Conservation (phyloP, 2,888 invertebrate genomes). For the Tricholauxania praeusta region DNA sequence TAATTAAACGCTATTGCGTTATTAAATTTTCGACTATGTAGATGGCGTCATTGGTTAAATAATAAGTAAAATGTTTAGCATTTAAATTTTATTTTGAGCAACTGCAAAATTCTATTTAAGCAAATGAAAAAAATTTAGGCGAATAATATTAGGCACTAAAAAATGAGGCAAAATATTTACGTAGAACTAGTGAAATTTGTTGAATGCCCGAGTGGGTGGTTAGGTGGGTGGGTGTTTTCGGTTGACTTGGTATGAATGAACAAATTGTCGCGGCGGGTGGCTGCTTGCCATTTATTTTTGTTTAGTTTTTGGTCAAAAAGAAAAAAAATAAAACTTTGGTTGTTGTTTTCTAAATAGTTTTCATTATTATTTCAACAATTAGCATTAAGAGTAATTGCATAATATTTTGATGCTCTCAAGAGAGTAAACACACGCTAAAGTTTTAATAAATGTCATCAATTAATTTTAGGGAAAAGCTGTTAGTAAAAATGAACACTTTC, state of each 20-base stretch:
- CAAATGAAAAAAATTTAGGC: not conserved
- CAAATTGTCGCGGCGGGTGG: slow-evolving; percentile 7
- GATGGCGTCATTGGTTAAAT: slow-evolving; percentile 15
- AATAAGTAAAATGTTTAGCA: not conserved
- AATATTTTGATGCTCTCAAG: not conserved
- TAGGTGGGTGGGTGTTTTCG: not conserved
- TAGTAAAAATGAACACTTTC: too few species aligned
- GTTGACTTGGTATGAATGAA: not conserved
- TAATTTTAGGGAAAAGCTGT: too few species aligned
- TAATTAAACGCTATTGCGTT: not conserved
- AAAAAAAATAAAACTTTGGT: too few species aligned
- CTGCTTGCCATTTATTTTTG: not conserved
- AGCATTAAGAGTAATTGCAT: not conserved
- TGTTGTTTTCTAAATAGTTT: not conserved
- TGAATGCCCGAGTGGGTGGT: slow-evolving; percentile 1
- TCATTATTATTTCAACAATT: slow-evolving; percentile 3
- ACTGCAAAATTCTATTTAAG: not conserved
- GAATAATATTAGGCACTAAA: not conserved
- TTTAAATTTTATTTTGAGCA: not conserved
- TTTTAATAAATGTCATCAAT: too few species aligned
- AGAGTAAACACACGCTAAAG: not conserved
- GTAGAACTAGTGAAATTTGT: not conserved
- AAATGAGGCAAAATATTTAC: too few species aligned
- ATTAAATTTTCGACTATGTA: not conserved
- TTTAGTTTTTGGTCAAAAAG: not conserved